These are phyloP conservation scores for Nephila pilipes DNA, from an alignment of 1,140 invertebrate genomes.

Conservation along the genomic window DNA sequence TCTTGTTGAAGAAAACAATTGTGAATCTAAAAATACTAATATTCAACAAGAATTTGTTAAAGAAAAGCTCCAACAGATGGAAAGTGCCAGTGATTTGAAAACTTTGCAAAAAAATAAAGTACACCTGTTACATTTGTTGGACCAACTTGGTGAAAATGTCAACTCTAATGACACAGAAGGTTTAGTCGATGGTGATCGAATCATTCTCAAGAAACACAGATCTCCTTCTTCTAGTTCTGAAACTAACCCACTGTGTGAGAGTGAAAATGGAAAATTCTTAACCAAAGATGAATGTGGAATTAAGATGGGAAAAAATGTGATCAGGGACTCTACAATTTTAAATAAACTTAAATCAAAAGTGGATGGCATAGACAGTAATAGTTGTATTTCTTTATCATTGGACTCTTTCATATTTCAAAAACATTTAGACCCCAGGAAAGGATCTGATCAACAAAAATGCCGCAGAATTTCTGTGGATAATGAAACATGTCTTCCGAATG, in stretches of 20 bases:
- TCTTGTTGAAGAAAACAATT: slow-evolving; percentile 79
- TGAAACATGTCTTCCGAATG: slow-evolving; percentile 69
- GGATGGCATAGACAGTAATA: slow-evolving; percentile 52
- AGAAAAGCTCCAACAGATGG: slow-evolving; percentile 46
- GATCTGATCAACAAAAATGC: slow-evolving; percentile 65
- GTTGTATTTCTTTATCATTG: slow-evolving; percentile 64
- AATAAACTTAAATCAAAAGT: slow-evolving; percentile 48
- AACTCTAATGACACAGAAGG: slow-evolving; percentile 80
- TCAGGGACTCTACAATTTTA: slow-evolving; percentile 52
- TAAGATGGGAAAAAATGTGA: slow-evolving; percentile 52
- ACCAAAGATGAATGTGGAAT: slow-evolving; percentile 68
- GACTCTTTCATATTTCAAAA: slow-evolving; percentile 73
- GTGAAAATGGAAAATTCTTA: slow-evolving; percentile 47
- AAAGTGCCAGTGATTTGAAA: slow-evolving; percentile 79
- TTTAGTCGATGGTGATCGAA: slow-evolving; percentile 54
- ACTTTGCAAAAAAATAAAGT: slow-evolving; percentile 81
- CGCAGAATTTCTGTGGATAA: slow-evolving; percentile 75
- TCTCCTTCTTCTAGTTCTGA: slow-evolving; percentile 56
- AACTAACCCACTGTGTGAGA: slow-evolving; percentile 20
- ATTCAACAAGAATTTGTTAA: slow-evolving; percentile 68
- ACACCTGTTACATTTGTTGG: slow-evolving; percentile 80
- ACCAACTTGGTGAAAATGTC: slow-evolving; percentile 78
- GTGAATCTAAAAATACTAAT: slow-evolving; percentile 72
- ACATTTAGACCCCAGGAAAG: slow-evolving; percentile 75
- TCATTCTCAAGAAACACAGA: slow-evolving; percentile 46